Conservation (phyloP, 2,113 vertebrate species). For the Macrotis lagotis region DNA sequence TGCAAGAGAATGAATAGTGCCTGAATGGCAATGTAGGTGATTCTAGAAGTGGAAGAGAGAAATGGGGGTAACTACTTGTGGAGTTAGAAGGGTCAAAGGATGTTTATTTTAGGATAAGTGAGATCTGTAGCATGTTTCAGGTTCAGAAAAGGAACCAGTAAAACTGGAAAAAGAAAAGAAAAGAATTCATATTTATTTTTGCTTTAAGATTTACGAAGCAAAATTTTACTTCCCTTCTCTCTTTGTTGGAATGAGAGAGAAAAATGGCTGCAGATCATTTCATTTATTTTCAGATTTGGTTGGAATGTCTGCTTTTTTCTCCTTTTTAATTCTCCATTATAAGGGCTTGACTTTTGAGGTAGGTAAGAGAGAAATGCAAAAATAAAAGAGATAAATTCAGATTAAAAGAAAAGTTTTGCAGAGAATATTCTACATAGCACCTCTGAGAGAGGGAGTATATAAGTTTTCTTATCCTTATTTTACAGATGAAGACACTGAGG, state of each 20-base stretch:
- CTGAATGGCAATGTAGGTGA: not conserved
- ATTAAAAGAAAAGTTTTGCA: not conserved
- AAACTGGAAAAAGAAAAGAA: not conserved
- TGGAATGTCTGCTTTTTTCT: not conserved
- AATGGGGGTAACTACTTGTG: not conserved
- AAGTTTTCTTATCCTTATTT: not conserved
- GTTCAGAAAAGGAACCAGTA: not conserved
- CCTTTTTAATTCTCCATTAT: not conserved
- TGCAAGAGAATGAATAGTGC: not conserved
- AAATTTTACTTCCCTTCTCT: not conserved
- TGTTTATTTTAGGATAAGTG: not conserved
- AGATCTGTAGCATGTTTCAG: not conserved
- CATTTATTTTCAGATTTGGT: not conserved
- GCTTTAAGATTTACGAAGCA: not conserved
- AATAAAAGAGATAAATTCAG: not conserved
- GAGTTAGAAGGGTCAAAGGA: not conserved
- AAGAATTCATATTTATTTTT: not conserved
- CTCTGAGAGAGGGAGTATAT: not conserved
- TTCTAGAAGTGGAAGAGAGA: not conserved
- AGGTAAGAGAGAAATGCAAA: not conserved
- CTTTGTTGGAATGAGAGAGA: not conserved
- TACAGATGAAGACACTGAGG: not conserved
- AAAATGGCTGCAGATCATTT: not conserved
- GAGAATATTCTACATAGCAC: not conserved
- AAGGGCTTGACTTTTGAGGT: not conserved